Base-by-base conservation (phyloP, 2,888 invertebrate genomes). In the Pammene aurita region DNA sequence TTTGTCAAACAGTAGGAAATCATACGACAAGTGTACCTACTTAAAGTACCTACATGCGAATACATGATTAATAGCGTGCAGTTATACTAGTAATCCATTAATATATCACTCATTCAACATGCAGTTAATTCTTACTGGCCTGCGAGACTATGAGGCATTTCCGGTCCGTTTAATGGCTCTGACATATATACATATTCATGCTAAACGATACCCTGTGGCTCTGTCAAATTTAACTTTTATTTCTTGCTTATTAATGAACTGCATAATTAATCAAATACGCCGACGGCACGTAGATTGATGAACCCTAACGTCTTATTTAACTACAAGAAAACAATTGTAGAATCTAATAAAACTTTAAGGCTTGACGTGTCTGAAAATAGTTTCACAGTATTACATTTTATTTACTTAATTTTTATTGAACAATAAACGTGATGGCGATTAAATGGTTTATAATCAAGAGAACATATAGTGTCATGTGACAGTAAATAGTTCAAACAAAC, bases 211-310 rank as follows among this genome's bases (percentile, higher is more conserved):
- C 50, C n/a, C 46, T 46, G 60, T 42, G 52, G 52, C 38, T 63
- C 42, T 35, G 58, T 64, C 58, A 64, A 64, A 58, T 63, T 60
- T 61, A 64, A 58, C 42, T 35, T 58, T 26, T 64, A 64, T 64
- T 58, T 52, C 38, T 63, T 63, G 52, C n/a, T 13, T n/a, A 48
- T 44, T 44, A 64, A 63, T 57, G 34, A 50, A 63, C 18, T 18
- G 34, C n/a, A 44, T 54, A 44, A 63, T 52, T 35, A 57, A 68
- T 56, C 50, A 57, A 44, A 63, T 35, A 57, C 42, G 41, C 62
- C 50, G 13, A 41, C 50, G n/a, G 62, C 42, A 48, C 18, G 16
- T 18, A 62, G 38, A 62, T 18, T 14, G 35, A 63, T 16, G 44
- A 63, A 18, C 26, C 14, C 18, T 56, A 46, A 46, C 38, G 16